Evolutionary conservation across 2,888 invertebrate species (phyloP), one percentile per base, ranked within the genome.

Genomic region (Malthinus flaveolus): DNA sequence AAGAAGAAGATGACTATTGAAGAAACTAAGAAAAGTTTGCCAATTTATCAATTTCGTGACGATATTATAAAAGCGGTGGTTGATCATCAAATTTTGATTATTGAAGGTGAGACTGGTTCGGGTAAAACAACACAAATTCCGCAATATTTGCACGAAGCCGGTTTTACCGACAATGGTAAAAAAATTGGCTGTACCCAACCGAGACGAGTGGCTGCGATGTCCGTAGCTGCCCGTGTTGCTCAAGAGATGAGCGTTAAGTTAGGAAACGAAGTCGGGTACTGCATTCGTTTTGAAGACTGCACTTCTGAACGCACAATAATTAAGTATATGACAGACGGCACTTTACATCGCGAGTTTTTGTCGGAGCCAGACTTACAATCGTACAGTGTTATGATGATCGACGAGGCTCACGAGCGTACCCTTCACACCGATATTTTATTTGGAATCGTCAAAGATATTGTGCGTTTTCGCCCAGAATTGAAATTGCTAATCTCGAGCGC

Each of bases 281-380:
- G 90, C 64, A 99, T 99, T 71, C 85, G 99, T 68, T 99, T 99
- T 82, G 99, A 99, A 81, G 99, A 99, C 76, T 99, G 98, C 75
- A 98, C 98, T 0, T 97, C 97, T 2, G 97, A 98, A 77, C 84
- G 97, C 66, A 99, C 99, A 6, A 83, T 95, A 12, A 86, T 99
- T 47, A 99, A 99, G 79, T 99, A 99, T 75, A 98, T 99, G 98
- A 99, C 99, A 32, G 99, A 99, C 80, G 99, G 99, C 72, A 99
- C 98, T 73, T 79, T 99, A 39, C 91, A 99, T 65, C 82, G 99
- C 72, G 99, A 99, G 80, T 99, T 99, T 78, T 83, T 99, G 1
- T 93, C 95, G 39, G 98, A 99, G 78, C 99, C 99, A 0, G 97
- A 97, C 81, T 82, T 99, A 55, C 91, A 89, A 37, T 90, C 94